Evolutionary conservation across 2,797 vertebrate genomes (phyloP).

Genomic region (Allobates femoralis): DNA sequence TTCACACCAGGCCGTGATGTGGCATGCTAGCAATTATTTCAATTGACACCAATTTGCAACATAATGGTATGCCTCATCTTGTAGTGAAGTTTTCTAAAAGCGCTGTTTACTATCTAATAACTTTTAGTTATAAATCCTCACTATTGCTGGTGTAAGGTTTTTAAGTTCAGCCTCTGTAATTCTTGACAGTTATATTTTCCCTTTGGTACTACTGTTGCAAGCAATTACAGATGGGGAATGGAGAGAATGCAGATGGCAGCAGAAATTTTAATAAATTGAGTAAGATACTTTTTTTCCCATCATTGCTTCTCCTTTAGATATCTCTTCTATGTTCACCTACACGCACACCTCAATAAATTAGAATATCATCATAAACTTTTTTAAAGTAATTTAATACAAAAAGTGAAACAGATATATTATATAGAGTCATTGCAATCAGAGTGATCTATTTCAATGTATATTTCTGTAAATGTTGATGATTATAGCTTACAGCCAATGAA

Average conservation of each 20-base stretch:
- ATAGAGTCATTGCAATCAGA: too few relatives aligned
- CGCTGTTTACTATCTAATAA: conserved; percentile 38
- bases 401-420: too few relatives aligned
- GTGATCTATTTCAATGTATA: too few relatives aligned
- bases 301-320: not conserved
- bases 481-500: too few relatives aligned
- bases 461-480: too few relatives aligned
- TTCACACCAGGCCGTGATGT: conserved; percentile 42
- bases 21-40: conserved; percentile 54
- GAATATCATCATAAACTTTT: too few relatives aligned
- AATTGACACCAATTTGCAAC: conserved; percentile 59
- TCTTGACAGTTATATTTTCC: conserved; percentile 14
- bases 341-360: too few relatives aligned
- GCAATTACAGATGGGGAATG: not conserved
- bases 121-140: conserved; percentile 32
- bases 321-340: too few relatives aligned
- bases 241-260: not conserved
- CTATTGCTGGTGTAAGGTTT: conserved; percentile 1
- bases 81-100: conserved; percentile 41
- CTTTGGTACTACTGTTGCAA: not conserved
- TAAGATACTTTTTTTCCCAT: not conserved
- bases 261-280: not conserved
- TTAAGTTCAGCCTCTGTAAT: conserved; percentile 21
- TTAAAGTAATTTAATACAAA: too few relatives aligned
- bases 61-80: conserved; percentile 50